phyloP scores from a whole-genome alignment of 1,140 invertebrate species.

The Papilio glaucus region DNA sequence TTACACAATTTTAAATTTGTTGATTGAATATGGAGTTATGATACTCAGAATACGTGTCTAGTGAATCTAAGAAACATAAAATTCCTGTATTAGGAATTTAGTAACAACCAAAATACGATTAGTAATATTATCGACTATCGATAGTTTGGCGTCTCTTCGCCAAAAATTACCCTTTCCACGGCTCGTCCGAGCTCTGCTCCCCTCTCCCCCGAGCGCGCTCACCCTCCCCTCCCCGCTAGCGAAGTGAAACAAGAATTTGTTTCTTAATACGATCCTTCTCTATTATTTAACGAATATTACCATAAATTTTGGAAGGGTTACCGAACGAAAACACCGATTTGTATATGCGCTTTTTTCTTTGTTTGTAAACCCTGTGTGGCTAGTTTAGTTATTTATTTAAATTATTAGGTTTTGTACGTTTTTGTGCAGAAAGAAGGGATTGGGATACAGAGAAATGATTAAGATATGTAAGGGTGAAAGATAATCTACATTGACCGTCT shows the following conservation, averaged over 20 bases:
- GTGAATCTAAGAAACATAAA: neutral
- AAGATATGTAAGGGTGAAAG: too few species aligned
- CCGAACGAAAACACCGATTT: conserved; percentile 3
- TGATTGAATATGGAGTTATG: too few species aligned
- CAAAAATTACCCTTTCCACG: conserved; percentile 52
- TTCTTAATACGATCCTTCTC: conserved; percentile 62
- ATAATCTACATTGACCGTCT: too few species aligned
- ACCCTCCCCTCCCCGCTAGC: neutral
- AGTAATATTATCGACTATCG: conserved; percentile 36
- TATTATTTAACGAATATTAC: conserved; percentile 70
- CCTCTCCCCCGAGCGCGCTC: conserved; percentile 24
- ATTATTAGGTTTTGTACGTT: neutral
- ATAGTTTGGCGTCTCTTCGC: conserved; percentile 38
- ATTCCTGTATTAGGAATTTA: conserved; percentile 5
- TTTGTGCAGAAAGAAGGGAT: neutral
- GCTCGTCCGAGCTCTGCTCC: conserved; percentile 40
- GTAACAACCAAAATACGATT: neutral
- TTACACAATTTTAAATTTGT: too few species aligned
- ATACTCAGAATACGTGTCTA: too few species aligned
- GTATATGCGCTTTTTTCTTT: conserved; percentile 7
- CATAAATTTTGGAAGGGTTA: conserved; percentile 51
- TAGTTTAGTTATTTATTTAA: conserved; percentile 9
- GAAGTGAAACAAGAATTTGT: conserved; percentile 57
- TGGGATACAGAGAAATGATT: neutral
- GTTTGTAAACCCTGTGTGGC: neutral